phyloP scores from a whole-genome alignment of 2,888 invertebrate genomes.

The Nesidiocoris tenuis region DNA sequence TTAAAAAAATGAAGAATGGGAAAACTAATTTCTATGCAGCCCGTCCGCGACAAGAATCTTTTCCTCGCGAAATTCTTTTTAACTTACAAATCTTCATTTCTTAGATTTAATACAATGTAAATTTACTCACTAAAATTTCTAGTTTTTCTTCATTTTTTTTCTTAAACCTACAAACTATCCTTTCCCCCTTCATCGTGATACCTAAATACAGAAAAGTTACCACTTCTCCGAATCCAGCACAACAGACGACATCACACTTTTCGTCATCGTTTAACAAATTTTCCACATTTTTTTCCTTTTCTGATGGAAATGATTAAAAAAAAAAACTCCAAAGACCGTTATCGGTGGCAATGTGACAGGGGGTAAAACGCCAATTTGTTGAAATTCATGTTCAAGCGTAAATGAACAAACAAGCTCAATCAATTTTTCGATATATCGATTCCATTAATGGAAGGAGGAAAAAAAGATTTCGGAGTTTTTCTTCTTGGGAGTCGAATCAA shows the following conservation, averaged over 20 bases:
- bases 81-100: conserved; percentile 34
- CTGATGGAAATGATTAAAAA: neutral
- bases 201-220: conserved; percentile 22
- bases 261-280: neutral
- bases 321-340: neutral
- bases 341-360: neutral
- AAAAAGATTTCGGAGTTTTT: conserved; percentile 6
- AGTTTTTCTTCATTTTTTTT: conserved; percentile 9
- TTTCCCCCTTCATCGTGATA: conserved; percentile 14
- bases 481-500: conserved; percentile 3
- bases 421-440: conserved; percentile 8
- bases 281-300: neutral
- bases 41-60: conserved; percentile 12
- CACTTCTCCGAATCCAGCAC: neutral
- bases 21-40: conserved; percentile 15
- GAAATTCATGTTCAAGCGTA: neutral
- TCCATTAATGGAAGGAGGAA: conserved; percentile 2
- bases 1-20: neutral
- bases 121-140: conserved; percentile 40
- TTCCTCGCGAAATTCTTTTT: conserved; percentile 11
- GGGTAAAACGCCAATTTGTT: neutral
- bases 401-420: neutral
- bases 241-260: neutral
- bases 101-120: conserved; percentile 40
- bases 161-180: conserved; percentile 37